Evolutionary conservation across 2,797 vertebrate species (phyloP), one percentile per base, ranked within the genome.

Genomic region (Helarctos malayanus): DNA sequence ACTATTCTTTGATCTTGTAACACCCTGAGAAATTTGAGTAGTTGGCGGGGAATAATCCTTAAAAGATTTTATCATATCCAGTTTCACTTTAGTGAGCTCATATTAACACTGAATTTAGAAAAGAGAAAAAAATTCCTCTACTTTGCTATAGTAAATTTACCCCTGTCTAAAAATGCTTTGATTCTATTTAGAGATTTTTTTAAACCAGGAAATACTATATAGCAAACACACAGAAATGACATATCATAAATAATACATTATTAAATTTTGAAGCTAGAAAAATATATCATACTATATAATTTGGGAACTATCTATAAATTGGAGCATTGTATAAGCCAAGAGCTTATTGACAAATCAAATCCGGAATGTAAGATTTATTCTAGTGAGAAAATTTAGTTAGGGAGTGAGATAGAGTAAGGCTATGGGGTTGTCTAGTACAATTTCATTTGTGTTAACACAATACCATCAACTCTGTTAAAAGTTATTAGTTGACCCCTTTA

Each of bases 191-290:
- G 85, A 96, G 41, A 84, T 86, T 91, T 97, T 88, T 88, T 65
- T 49, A 49, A 97, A 87, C 52, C 65, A 88, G 25, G 45, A 49
- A 86, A 91, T 25, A 89, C 19, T 80, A 61, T 47, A 89, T 49
- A 95, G 54, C 35, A 98, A 96, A 92, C 38, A 88, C 16, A 93
- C 21, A 96, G 85, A 97, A 96, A 97, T 41, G 75, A 84, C 47
- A 68, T 56, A 87, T 56, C 63, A 96, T 93, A 96, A 96, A 96
- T 91, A 96, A 59, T 41, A 95, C 29, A 76, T 86, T 61, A 82
- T 4, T 89, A 94, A 91, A 91, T 61, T 97, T 94, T 92, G 65
- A 94, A 92, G 65, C 49, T 96, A 93, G 78, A 95, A 95, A 97
- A 97, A 97, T 87, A 93, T 73, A 92, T 89, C 47, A 47, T 56